Evolutionary conservation across 2,797 vertebrate species (phyloP), one percentile per base, ranked within the genome.

Genomic region (Cuniculus paca): DNA sequence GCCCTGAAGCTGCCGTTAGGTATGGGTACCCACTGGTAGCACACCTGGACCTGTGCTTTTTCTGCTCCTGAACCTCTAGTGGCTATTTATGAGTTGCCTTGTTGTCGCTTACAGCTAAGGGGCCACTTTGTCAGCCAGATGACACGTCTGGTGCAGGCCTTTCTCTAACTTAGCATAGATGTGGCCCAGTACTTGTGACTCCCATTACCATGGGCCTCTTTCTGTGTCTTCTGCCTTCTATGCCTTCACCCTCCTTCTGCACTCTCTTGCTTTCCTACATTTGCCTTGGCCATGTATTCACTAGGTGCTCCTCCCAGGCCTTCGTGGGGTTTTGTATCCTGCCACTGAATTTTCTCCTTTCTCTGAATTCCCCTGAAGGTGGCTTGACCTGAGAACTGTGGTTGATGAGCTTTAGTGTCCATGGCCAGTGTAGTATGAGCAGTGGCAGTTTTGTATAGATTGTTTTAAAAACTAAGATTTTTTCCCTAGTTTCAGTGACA

Each of bases 141-240:
- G 0, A 80, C 34, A 1, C 0, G 1, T 28, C 16, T 65, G 14
- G 28, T 1, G 1, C n/a, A 60, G 28, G 48, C 56, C 31, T 48
- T 58, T 72, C 50, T 65, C 11, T n/a, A n/a, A n/a, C 48, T 48
- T 12, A 1, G 60, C 16, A 28, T n/a, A 34, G 56, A 9, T 56
- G 8, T 74, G 42, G n/a, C 36, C 22, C 26, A 6, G n/a, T 78
- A 2, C 54, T 31, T 26, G 52, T 45, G 68, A 8, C 61, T 65
- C 22, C 28, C 65, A n/a, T 54, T 17, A 39, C 48, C 12, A 14
- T 12, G 13, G 60, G 50, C 63, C 50, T 72, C n/a, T 28, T 60
- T n/a, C 56, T 28, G 2, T 24, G 39, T 60, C 36, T 12, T 39
- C 19, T 8, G 26, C 17, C 63, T 50, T 39, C 63, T 34, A 28